Evolutionary conservation across 1,140 invertebrate species (phyloP).

Genomic region (Trypoxylus dichotomus): DNA sequence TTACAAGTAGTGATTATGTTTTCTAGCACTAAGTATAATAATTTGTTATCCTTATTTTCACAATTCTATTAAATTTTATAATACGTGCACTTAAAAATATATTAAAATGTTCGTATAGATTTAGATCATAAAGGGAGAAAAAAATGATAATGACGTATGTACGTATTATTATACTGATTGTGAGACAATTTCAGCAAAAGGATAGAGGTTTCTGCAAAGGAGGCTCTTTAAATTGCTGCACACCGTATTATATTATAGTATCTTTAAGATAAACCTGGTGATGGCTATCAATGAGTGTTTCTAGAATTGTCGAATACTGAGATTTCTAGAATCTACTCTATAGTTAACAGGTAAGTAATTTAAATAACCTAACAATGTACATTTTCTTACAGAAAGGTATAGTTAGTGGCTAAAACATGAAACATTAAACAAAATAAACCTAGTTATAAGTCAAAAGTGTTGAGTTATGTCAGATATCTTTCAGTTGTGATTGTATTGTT

Average conservation of each 20-base stretch:
- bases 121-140: background rate
- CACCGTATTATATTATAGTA: background rate
- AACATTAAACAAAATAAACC: background rate
- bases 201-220: background rate
- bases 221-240: slow-evolving; percentile 1
- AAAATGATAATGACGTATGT: background rate
- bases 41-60: too few species aligned
- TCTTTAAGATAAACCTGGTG: background rate
- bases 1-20: too few species aligned
- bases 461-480: background rate
- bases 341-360: background rate
- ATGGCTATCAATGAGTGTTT: background rate
- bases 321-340: background rate
- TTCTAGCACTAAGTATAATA: too few species aligned
- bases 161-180: background rate
- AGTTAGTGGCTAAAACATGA: background rate
- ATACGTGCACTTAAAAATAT: background rate
- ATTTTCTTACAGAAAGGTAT: slow-evolving; percentile 12
- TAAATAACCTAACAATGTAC: background rate
- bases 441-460: slow-evolving; percentile 4
- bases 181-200: background rate
- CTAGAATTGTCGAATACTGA: background rate
- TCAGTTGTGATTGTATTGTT: slow-evolving; percentile 10
- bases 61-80: too few species aligned
- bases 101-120: background rate